Percentiles rank a stretch among this genome's conserved stretches.
Conservation (phyloP, 2,113 vertebrate genomes). For the Pipa parva region DNA sequence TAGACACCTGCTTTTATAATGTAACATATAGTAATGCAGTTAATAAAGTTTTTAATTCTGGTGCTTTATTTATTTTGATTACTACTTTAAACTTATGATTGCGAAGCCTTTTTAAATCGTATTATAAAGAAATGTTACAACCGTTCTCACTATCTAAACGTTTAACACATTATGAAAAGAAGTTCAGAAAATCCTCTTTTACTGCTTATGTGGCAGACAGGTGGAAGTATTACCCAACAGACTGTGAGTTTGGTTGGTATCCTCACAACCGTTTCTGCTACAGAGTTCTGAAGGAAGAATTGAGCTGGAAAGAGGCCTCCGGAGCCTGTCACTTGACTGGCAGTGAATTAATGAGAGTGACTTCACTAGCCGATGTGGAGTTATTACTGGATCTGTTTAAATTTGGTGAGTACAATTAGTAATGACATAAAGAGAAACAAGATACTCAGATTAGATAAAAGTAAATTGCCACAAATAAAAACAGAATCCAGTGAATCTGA, state of each 20-base stretch:
- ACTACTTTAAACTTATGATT: too few relatives aligned
- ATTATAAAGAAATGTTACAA: too few relatives aligned
- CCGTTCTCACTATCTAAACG: too few relatives aligned
- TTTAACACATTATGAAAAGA: background rate
- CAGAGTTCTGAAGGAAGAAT: conserved; percentile 63
- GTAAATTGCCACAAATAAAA: too few relatives aligned
- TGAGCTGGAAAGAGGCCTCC: conserved; percentile 74
- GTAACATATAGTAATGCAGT: too few relatives aligned
- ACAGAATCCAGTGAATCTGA: too few relatives aligned
- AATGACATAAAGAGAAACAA: background rate
- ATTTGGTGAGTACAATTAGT: conserved; percentile 71
- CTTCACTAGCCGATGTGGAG: conserved; percentile 77
- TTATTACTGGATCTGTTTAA: conserved; percentile 67
- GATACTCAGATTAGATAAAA: too few relatives aligned
- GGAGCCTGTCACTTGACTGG: conserved; percentile 61
- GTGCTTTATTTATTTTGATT: too few relatives aligned
- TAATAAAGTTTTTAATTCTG: too few relatives aligned
- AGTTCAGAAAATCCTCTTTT: too few relatives aligned
- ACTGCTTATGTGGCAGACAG: conserved; percentile 64
- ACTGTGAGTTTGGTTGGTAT: conserved; percentile 75
- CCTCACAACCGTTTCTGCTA: conserved; percentile 82
- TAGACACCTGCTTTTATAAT: too few relatives aligned
- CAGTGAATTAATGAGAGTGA: conserved; percentile 69
- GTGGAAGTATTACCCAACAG: conserved; percentile 80
- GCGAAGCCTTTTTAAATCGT: too few relatives aligned